A percentile compares a stretch with the other conserved stretches of the same genome.
These are phyloP conservation scores for Scartelaos histophorus DNA, from an alignment of 2,113 vertebrate species.

Conservation along the genomic window DNA sequence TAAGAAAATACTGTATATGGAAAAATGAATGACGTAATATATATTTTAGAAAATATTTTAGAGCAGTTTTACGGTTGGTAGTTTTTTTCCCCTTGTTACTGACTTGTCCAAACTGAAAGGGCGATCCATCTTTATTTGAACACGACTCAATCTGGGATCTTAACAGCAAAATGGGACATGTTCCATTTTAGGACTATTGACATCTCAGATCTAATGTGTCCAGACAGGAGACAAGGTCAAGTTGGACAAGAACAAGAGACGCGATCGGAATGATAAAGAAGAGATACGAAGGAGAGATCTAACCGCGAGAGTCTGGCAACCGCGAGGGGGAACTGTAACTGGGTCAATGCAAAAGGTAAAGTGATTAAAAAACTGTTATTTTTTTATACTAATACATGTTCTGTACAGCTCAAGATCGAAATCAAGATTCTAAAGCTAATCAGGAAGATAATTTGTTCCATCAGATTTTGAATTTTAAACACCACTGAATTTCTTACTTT, in stretches of 20 bases:
- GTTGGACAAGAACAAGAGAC: neutral
- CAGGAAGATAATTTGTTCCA: no score
- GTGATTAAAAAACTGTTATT: no score
- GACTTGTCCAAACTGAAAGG: neutral
- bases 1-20: no score
- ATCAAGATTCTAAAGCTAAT: no score
- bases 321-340: neutral
- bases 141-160: neutral
- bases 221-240: conserved; percentile 10
- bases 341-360: neutral
- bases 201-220: conserved; percentile 3
- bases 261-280: conserved; percentile 1
- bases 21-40: no score
- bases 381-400: no score
- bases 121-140: neutral
- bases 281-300: neutral
- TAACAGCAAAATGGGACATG: neutral
- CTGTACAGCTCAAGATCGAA: no score
- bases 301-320: neutral
- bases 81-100: neutral
- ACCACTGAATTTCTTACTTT: no score
- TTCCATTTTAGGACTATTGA: conserved; percentile 2
- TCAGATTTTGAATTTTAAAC: no score
- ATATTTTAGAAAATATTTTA: no score
- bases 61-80: neutral